A percentile compares a stretch with the other conserved stretches of the same genome.
These are phyloP conservation scores for Dendroctonus valens DNA, from an alignment of 1,140 invertebrate genomes.

Conservation along the genomic window DNA sequence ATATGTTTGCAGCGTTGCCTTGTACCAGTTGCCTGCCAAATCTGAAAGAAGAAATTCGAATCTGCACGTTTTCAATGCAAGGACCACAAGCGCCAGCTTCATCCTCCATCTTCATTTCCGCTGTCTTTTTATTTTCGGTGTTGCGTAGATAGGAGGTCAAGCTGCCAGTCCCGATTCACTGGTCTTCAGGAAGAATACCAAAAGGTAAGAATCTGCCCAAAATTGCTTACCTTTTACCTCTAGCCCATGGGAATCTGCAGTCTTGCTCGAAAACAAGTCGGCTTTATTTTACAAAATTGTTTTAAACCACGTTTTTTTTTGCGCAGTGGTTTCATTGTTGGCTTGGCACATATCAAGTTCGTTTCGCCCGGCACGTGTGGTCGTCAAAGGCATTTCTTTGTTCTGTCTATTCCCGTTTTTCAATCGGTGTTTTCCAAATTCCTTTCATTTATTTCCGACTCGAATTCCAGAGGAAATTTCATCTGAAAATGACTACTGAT, in stretches of 20 bases:
- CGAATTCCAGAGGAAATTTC: not conserved
- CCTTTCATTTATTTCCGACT: constrained; percentile 1
- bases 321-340: constrained; percentile 26
- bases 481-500: constrained; percentile 27
- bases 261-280: not conserved
- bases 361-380: constrained; percentile 9
- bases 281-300: constrained; percentile 27
- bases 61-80: too few relatives aligned
- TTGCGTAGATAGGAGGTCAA: too few relatives aligned
- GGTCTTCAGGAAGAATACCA: not conserved
- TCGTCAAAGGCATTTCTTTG: constrained; percentile 14
- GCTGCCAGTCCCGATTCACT: not conserved
- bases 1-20: too few relatives aligned
- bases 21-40: too few relatives aligned
- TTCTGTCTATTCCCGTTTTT: not conserved
- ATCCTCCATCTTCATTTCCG: too few relatives aligned
- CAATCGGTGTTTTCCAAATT: not conserved
- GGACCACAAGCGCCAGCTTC: too few relatives aligned
- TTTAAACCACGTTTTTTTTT: constrained; percentile 15
- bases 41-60: too few relatives aligned
- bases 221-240: not conserved
- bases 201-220: not conserved
- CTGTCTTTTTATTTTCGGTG: too few relatives aligned
- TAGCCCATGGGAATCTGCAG: not conserved
- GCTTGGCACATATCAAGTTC: constrained; percentile 18